These are phyloP conservation scores for Abrostola triplasia DNA, from an alignment of 2,888 invertebrate species.

Conservation along the genomic window DNA sequence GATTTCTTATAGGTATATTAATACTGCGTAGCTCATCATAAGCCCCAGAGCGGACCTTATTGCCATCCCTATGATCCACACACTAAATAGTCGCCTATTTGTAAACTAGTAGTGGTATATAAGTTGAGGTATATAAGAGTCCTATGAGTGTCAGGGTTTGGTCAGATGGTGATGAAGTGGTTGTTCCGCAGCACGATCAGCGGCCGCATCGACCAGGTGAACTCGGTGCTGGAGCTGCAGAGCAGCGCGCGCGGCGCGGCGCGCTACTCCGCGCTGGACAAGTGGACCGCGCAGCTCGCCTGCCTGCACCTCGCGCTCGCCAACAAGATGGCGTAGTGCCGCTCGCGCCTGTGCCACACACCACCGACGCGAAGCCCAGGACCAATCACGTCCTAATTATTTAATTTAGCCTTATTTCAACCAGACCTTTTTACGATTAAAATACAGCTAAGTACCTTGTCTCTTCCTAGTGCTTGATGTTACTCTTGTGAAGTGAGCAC, in stretches of 20 bases:
- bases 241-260: slow-evolving; percentile 93
- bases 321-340: slow-evolving; percentile 95
- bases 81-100: not conserved
- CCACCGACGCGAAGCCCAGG: not conserved
- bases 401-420: slow-evolving; percentile 1
- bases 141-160: no score
- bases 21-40: no score
- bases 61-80: no score
- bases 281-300: slow-evolving; percentile 97
- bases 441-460: no score
- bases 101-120: no score
- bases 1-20: not conserved
- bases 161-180: no score
- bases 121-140: no score
- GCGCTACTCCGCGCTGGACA: slow-evolving; percentile 97
- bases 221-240: slow-evolving; percentile 96
- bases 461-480: no score
- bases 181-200: slow-evolving; percentile 92
- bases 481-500: not conserved
- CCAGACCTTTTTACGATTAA: slow-evolving; percentile 19
- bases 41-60: no score
- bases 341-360: not conserved
- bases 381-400: not conserved
- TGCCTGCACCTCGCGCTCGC: slow-evolving; percentile 96
- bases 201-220: slow-evolving; percentile 97